Conservation (phyloP, 2,797 vertebrate genomes). For the Molossus molossus region DNA sequence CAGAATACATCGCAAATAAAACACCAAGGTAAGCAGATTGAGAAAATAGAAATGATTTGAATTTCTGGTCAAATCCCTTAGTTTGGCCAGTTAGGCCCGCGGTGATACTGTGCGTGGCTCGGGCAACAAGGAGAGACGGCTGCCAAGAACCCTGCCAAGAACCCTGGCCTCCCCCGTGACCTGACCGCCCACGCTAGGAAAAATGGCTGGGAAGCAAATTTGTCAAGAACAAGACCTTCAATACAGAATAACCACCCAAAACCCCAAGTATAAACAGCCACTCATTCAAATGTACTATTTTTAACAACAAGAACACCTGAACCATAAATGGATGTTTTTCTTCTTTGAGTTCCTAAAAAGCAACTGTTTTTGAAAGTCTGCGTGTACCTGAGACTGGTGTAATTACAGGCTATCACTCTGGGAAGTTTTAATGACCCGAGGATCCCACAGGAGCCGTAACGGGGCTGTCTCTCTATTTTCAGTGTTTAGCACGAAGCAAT, state of each 20-base stretch:
- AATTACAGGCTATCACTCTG: conserved; percentile 52
- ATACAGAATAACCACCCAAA: conserved; percentile 38
- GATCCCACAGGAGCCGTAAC: neutral
- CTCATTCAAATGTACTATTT: conserved; percentile 55
- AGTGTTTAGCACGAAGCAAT: conserved; percentile 55
- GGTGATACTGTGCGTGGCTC: conserved; percentile 57
- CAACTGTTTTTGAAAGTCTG: conserved; percentile 47
- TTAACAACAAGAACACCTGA: conserved; percentile 60
- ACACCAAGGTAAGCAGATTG: conserved; percentile 1
- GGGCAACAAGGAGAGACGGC: neutral
- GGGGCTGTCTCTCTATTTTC: conserved; percentile 67
- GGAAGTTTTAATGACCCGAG: conserved; percentile 38
- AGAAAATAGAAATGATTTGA: conserved; percentile 69
- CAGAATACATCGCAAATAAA: conserved; percentile 71
- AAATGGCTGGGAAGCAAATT: conserved; percentile 72
- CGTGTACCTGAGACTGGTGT: conserved; percentile 37
- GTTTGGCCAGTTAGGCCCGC: conserved; percentile 53
- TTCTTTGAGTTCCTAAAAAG: conserved; percentile 67
- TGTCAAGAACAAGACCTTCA: conserved; percentile 67
- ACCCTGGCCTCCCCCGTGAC: conserved; percentile 24
- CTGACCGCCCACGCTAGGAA: conserved; percentile 61
- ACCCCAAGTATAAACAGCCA: conserved; percentile 63
- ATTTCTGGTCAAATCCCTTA: conserved; percentile 60
- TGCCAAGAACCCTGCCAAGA: neutral
- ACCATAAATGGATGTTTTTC: conserved; percentile 59